Percentiles rank a stretch among this genome's conserved stretches.
phyloP scores from a whole-genome alignment of 2,888 invertebrate species.

The Druceiella hillmani region DNA sequence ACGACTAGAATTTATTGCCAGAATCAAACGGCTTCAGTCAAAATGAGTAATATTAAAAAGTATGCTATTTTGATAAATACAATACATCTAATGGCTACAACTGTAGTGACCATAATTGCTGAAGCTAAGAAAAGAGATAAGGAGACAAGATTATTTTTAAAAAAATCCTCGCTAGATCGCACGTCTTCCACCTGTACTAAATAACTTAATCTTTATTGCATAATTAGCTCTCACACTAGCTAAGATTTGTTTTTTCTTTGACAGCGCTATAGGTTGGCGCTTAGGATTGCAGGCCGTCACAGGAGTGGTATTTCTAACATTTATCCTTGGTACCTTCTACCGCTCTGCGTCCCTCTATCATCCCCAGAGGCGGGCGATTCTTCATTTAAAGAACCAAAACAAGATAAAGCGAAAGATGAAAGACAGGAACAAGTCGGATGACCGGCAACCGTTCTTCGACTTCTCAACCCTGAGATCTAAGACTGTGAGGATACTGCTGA shows the following conservation, averaged over 20 bases:
- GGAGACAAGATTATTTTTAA: no score
- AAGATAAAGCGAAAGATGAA: slow-evolving; percentile 72
- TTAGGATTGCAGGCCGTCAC: slow-evolving; percentile 80
- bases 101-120: no score
- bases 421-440: slow-evolving; percentile 70
- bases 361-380: slow-evolving; percentile 78
- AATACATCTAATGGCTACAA: no score
- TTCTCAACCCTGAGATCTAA: slow-evolving; percentile 79
- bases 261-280: slow-evolving; percentile 75
- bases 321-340: slow-evolving; percentile 82
- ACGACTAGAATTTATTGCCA: no score
- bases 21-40: no score
- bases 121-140: no score
- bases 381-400: slow-evolving; percentile 81
- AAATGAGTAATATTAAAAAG: no score
- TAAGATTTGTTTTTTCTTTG: slow-evolving; percentile 25
- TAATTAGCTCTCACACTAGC: slow-evolving; percentile 1
- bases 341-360: slow-evolving; percentile 85
- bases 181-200: no score
- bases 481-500: slow-evolving; percentile 74
- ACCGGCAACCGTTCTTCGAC: slow-evolving; percentile 81
- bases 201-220: no score
- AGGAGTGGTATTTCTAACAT: slow-evolving; percentile 76
- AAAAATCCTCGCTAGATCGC: no score
- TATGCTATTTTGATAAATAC: no score